phyloP scores from a whole-genome alignment of 2,888 invertebrate genomes.

The Trissolcus japonicus region DNA sequence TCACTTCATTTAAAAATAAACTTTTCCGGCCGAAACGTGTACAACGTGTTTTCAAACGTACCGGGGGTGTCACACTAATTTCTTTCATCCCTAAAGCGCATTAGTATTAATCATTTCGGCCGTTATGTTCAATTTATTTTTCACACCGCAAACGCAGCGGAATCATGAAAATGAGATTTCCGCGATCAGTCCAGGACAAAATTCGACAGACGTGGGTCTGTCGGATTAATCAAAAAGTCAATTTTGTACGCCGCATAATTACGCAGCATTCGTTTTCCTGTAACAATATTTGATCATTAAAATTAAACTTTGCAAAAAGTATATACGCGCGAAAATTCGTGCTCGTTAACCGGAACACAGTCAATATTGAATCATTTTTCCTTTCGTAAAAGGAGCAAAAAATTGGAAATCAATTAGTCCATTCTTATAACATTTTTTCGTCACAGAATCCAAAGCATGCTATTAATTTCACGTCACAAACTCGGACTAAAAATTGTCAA shows the following conservation, averaged over 20 bases:
- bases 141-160: neutral
- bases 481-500: too few relatives aligned
- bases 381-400: too few relatives aligned
- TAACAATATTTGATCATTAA: conserved; percentile 25
- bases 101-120: conserved; percentile 1
- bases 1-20: conserved; percentile 20
- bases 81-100: conserved; percentile 1
- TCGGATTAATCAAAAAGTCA: conserved; percentile 15
- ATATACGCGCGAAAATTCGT: neutral
- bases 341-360: conserved; percentile 5
- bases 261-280: neutral
- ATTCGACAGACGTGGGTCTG: neutral
- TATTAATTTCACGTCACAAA: too few relatives aligned
- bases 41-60: neutral
- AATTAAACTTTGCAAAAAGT: too few relatives aligned
- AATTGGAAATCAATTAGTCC: too few relatives aligned
- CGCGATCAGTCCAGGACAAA: neutral
- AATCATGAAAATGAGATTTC: conserved; percentile 1
- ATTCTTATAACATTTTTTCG: too few relatives aligned
- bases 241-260: conserved; percentile 15
- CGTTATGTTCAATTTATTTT: neutral
- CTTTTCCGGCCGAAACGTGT: neutral
- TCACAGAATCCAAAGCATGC: too few relatives aligned
- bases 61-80: neutral
- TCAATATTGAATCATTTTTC: conserved; percentile 16